Evolutionary conservation across 2,113 vertebrate genomes (phyloP).

Genomic region (Festucalex cinctus): DNA sequence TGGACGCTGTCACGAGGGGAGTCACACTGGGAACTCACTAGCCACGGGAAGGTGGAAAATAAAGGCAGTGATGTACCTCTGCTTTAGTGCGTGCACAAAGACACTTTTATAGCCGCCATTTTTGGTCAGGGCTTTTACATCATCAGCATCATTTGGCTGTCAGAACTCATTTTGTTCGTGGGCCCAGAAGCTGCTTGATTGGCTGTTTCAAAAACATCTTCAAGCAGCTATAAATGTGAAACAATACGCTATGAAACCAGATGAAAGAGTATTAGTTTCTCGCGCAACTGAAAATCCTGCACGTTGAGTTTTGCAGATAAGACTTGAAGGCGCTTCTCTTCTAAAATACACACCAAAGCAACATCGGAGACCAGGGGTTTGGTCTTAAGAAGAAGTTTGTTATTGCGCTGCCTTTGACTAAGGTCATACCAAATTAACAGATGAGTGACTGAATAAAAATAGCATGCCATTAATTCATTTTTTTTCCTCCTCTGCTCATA

Average conservation of each 20-base stretch:
- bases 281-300: constrained; percentile 49
- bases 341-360: constrained; percentile 51
- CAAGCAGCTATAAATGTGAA: constrained; percentile 41
- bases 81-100: constrained; percentile 65
- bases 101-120: constrained; percentile 30
- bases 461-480: constrained; percentile 81
- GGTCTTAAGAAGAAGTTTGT: constrained; percentile 74
- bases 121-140: constrained; percentile 15
- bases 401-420: constrained; percentile 80
- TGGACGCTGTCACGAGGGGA: constrained; percentile 82
- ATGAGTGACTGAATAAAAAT: constrained; percentile 77
- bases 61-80: constrained; percentile 65
- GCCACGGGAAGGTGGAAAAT: constrained; percentile 48
- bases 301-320: constrained; percentile 70
- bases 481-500: constrained; percentile 62
- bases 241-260: constrained; percentile 58
- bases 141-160: constrained; percentile 25
- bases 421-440: constrained; percentile 82
- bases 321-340: constrained; percentile 48
- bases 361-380: constrained; percentile 63
- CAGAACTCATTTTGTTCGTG: constrained; percentile 22
- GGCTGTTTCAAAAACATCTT: constrained; percentile 42
- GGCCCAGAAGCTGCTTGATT: constrained; percentile 6
- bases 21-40: constrained; percentile 79
- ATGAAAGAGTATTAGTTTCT: constrained; percentile 62